Evolutionary conservation across 2,797 vertebrate genomes (phyloP).

Genomic region (Okamejei kenojei): DNA sequence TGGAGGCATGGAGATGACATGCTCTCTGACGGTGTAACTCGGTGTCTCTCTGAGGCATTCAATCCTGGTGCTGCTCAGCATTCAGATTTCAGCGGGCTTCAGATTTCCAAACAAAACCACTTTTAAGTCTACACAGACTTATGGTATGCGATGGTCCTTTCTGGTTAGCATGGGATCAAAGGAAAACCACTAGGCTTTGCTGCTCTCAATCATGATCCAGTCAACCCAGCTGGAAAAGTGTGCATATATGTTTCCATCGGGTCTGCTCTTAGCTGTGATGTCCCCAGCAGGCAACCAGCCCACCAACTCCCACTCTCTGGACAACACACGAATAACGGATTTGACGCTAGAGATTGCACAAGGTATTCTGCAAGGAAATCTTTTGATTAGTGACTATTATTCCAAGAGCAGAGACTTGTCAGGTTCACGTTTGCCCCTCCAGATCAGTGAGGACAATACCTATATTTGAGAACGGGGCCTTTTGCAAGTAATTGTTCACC

Average conservation of each 20-base stretch:
- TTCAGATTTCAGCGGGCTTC: background rate
- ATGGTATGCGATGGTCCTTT: background rate
- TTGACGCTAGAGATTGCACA: background rate
- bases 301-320: background rate
- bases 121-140: background rate
- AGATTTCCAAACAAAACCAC: background rate
- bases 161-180: background rate
- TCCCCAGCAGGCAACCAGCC: background rate
- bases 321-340: background rate
- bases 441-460: background rate
- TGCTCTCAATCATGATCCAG: background rate
- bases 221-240: background rate
- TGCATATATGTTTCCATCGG: background rate
- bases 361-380: background rate
- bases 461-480: background rate
- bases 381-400: background rate
- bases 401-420: background rate
- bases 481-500: background rate
- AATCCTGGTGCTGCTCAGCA: background rate
- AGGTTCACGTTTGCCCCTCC: background rate
- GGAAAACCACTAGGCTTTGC: background rate
- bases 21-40: background rate
- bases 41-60: background rate
- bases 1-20: background rate
- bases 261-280: background rate